Conservation (phyloP, 2,888 invertebrate species). For the Trissolcus brochymenae region DNA sequence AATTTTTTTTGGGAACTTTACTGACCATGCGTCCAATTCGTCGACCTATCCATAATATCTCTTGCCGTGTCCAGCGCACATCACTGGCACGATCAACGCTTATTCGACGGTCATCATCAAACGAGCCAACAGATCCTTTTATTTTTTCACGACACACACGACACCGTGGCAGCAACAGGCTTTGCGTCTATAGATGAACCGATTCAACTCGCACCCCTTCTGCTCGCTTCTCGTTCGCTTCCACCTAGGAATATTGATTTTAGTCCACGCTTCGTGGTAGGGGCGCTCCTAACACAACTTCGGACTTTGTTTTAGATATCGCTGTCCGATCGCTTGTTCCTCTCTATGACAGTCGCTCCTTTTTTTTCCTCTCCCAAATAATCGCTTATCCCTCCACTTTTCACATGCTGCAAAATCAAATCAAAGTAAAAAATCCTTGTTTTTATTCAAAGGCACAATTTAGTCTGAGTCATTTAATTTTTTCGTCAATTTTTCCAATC, state of each 20-base stretch:
- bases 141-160: slow-evolving; percentile 24
- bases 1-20: slow-evolving; percentile 36
- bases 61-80: slow-evolving; percentile 68
- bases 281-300: slow-evolving; percentile 61
- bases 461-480: too few relatives aligned
- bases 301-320: slow-evolving; percentile 65
- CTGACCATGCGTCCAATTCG: slow-evolving; percentile 71
- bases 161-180: slow-evolving; percentile 71
- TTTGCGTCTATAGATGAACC: slow-evolving; percentile 69
- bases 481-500: too few relatives aligned
- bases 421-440: too few relatives aligned
- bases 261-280: slow-evolving; percentile 63
- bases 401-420: too few relatives aligned
- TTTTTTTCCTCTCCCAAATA: not conserved
- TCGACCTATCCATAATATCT: slow-evolving; percentile 73
- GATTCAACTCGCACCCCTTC: slow-evolving; percentile 68
- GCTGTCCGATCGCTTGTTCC: slow-evolving; percentile 37
- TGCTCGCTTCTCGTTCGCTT: slow-evolving; percentile 56
- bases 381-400: not conserved
- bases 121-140: slow-evolving; percentile 22
- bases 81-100: slow-evolving; percentile 62
- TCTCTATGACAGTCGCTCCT: slow-evolving; percentile 4
- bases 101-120: slow-evolving; percentile 43
- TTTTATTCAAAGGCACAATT: not conserved
- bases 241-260: slow-evolving; percentile 74